Base-by-base conservation (phyloP, 23 tunicate species). In the Styela clava region DNA sequence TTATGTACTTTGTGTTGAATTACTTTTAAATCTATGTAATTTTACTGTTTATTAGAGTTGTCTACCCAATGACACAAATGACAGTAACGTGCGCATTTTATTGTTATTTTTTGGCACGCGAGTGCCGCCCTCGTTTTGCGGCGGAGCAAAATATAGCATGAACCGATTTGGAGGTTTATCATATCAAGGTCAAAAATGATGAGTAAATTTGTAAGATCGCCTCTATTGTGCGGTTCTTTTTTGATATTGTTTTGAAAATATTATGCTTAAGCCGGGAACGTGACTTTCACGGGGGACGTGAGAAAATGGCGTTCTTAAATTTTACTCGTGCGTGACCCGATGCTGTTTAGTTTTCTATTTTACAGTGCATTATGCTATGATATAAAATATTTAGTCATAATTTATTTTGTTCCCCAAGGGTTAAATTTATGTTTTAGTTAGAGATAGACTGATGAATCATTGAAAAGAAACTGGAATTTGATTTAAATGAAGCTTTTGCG, bases 261-360 rank as follows among this genome's bases (percentile, higher is more conserved):
- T 71, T 71, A 3, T 71, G 35, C 77, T 30, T 28, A 71, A 30
- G 35, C 77, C 35, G 24, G 77, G 35, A 22, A 71, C 77, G 77
- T 71, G 77, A 71, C 34, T 32, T 71, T 32, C 34, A 21, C 34
- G 23, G 24, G 35, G 16, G 32, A 71, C 77, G 77, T 71, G 77
- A 71, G 32, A 71, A 71, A 71, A 71, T 34, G 77, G 34, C 77
- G 77, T 3, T 34, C 35, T 9, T 16, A 22, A 44, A 51, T 20
- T 9, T 76, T 31, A 76, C 81, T 76, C 81, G 81, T 76, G 81
- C 81, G 1, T 52, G 65, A 36, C 32, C 27, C 1, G 71, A 67
- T 0, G 23, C 71, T 67, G 16, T 67, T 25, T 67, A 25, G 71
- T 44, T 44, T 44, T 44, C 56, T 5, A 7, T 44, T 44, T 12